Evolutionary conservation across 1,140 invertebrate species (phyloP).

Genomic region (Propsilocerus akamusi): DNA sequence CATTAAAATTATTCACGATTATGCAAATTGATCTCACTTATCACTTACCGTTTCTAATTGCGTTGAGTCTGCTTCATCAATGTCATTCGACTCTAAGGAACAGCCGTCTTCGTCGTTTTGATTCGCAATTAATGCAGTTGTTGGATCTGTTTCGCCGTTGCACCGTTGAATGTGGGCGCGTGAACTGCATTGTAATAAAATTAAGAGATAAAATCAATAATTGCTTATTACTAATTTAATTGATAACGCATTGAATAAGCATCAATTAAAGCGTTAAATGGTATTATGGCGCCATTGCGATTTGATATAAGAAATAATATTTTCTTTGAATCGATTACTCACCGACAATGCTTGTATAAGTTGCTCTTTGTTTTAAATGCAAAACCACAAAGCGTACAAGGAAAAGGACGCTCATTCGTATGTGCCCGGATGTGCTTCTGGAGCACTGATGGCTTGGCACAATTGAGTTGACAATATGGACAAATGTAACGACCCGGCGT

Average conservation of each 20-base stretch:
- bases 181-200: background rate
- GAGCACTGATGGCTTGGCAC: constrained; percentile 84
- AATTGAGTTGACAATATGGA: constrained; percentile 68
- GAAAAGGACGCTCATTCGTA: constrained; percentile 83
- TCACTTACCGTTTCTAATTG: background rate
- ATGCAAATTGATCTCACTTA: too few relatives aligned
- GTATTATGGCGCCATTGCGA: too few relatives aligned
- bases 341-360: constrained; percentile 73
- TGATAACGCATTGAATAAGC: too few relatives aligned
- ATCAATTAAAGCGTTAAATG: too few relatives aligned
- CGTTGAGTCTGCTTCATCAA: background rate
- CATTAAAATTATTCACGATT: background rate
- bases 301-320: too few relatives aligned
- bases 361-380: constrained; percentile 91
- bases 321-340: constrained; percentile 1
- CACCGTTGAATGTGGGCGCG: background rate
- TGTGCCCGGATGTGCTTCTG: constrained; percentile 85
- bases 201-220: too few relatives aligned
- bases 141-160: background rate
- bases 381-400: constrained; percentile 73
- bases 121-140: background rate
- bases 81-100: background rate
- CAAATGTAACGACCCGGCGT: constrained; percentile 51
- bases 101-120: constrained; percentile 1
- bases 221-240: too few relatives aligned